phyloP scores from a whole-genome alignment of 2,888 invertebrate genomes.

The Peribatodes rhomboidaria region DNA sequence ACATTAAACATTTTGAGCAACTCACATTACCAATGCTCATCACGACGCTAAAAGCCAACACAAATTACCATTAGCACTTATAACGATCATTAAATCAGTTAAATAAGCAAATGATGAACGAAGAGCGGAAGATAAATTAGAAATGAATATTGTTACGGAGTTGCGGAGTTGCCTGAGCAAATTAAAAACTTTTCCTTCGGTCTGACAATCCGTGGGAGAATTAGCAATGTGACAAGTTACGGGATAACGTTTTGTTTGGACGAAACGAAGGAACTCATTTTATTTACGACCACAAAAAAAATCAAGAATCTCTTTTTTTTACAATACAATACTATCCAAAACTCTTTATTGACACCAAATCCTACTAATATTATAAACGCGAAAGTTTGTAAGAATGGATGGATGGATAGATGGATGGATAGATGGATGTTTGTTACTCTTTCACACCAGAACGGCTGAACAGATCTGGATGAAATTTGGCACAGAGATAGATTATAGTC shows the following conservation, averaged over 20 bases:
- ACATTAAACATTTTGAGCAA: background rate
- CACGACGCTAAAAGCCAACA: background rate
- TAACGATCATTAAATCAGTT: constrained; percentile 21
- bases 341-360: too few relatives aligned
- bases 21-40: background rate
- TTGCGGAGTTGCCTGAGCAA: constrained; percentile 21
- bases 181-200: constrained; percentile 51
- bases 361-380: too few relatives aligned
- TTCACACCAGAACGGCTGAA: too few relatives aligned
- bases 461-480: too few relatives aligned
- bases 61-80: constrained; percentile 22
- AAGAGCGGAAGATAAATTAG: constrained; percentile 26
- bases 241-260: constrained; percentile 27
- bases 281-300: too few relatives aligned
- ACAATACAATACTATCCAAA: too few relatives aligned
- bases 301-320: too few relatives aligned
- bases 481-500: too few relatives aligned
- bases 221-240: constrained; percentile 48
- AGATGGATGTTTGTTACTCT: too few relatives aligned
- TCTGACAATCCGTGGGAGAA: constrained; percentile 51
- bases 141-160: constrained; percentile 25
- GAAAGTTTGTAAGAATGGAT: too few relatives aligned
- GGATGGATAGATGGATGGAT: too few relatives aligned
- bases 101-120: constrained; percentile 14
- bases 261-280: background rate